Conservation (phyloP, 1,140 invertebrate genomes). For the Achroia grisella region DNA sequence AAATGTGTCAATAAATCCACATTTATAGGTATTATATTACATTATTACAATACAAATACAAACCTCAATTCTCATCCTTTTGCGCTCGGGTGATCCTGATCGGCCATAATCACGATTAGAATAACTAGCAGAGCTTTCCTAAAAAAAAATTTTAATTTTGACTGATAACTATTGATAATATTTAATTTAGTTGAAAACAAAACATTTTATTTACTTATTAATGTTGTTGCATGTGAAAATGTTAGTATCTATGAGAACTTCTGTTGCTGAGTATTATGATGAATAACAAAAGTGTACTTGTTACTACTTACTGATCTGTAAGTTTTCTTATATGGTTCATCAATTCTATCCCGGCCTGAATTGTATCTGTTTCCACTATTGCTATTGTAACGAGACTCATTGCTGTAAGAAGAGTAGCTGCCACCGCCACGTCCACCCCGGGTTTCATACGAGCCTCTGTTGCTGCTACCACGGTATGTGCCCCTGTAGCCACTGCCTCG, state of each 20-base stretch:
- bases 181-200: no score
- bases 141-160: conserved; percentile 19
- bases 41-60: conserved; percentile 27
- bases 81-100: conserved; percentile 66
- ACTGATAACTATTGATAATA: no score
- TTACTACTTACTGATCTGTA: conserved; percentile 62
- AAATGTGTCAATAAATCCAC: no score
- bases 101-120: conserved; percentile 61
- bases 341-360: conserved; percentile 57
- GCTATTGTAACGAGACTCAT: conserved; percentile 54
- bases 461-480: conserved; percentile 50
- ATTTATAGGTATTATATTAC: no score
- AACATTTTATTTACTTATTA: no score
- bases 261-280: no score
- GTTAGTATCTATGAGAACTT: no score
- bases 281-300: neutral
- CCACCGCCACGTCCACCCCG: conserved; percentile 51
- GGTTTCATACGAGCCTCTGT: conserved; percentile 51
- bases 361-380: conserved; percentile 52
- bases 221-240: no score
- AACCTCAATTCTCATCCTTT: conserved; percentile 72
- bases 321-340: conserved; percentile 66
- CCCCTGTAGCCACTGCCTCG: conserved; percentile 52
- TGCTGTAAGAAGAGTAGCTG: conserved; percentile 46
- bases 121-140: conserved; percentile 55